Evolutionary conservation across 2,888 invertebrate species (phyloP), one percentile per base, ranked within the genome.

Genomic region (Dryobotodes eremita): DNA sequence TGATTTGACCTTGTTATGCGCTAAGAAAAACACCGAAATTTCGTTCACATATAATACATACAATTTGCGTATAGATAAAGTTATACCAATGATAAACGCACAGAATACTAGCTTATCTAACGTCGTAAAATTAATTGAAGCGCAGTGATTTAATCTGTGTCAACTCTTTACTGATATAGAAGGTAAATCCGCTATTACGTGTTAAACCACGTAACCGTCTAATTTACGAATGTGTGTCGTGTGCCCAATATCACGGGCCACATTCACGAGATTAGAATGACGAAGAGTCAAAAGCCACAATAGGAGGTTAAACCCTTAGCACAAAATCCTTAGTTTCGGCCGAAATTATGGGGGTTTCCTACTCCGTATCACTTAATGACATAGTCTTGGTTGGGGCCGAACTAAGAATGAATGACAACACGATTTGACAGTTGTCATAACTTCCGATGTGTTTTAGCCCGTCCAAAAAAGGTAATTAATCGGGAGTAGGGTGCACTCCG

Each of bases 131-230:
- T 71, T 71, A 72, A 78, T 79, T 74, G 62, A 71, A 42, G 53
- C 31, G 13, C 46, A 36, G 13, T 59, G 79, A 75, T 79, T 57
- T 78, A 82, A 82, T 82, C 78, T 78, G 70, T 78, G 82, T 57
- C 70, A 71, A 61, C 70, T n/a, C 31, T 36, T 2, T 36, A 36
- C 31, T 36, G 31, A 36, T 23, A 57, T 65, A 46, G n/a, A 10
- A 66, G 11, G 23, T 53, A 23, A 50, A 46, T 61, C 57, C 11
- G 50, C 17, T 70, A 42, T 70, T 72, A 55, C 53, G 46, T 62
- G 31, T 71, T 17, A 23, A 62, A 64, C 61, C 20, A 53, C 53
- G 64, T 62, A 55, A 62, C 66, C 31, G 50, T 57, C 7, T 77
- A 61, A 77, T 42, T 1, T 53, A 15, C 17, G 73, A 13, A 26